Base-by-base conservation (phyloP, 1,140 invertebrate genomes). In the Schlechtendalia chinensis region DNA sequence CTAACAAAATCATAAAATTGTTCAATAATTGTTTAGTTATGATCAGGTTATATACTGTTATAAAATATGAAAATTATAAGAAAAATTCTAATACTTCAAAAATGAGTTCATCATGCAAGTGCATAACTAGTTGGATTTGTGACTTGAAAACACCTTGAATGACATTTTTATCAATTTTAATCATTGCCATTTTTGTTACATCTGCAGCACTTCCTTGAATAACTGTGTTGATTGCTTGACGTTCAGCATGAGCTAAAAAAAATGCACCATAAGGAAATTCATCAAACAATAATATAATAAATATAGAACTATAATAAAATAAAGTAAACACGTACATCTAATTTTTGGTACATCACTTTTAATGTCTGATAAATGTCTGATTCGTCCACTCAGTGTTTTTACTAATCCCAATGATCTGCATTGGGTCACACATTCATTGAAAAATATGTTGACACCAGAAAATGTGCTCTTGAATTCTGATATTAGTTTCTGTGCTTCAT, bases 181-280 rank as follows among this genome's bases (percentile, higher is more conserved):
- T 88, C 91, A 98, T 96, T 0, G 96, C 95, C 47, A 88, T 90
- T 86, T 99, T 99, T 0, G 94, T 92, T 47, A 99, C 90, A 86
- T 99, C 97, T 10, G 96, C 94, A 0, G 96, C 97, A 1, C 96
- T 97, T 0, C 97, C 97, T 88, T 99, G 97, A 63, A 99, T 93
- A 39, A 91, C 94, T 10, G 96, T 94, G 85, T 99, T 99, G 0
- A 99, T 89, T 22, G 96, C 96, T 88, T 98, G 96, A 63, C 98
- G 88, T 87, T 98, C 96, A n/a, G 94, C 93, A 88, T 96, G 90
- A 83, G 86, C 93, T 94, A 83, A 5, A 65, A 29, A 81, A 29
- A 80, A 29, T 39, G 58, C 72, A 69, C 50, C 80, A 19, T 11
- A 80, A 58, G 58, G 81, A 82, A 82, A 71, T 56, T 39, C 75